Evolutionary conservation across 2,888 invertebrate species (phyloP).

Genomic region (Chirona hameri): DNA sequence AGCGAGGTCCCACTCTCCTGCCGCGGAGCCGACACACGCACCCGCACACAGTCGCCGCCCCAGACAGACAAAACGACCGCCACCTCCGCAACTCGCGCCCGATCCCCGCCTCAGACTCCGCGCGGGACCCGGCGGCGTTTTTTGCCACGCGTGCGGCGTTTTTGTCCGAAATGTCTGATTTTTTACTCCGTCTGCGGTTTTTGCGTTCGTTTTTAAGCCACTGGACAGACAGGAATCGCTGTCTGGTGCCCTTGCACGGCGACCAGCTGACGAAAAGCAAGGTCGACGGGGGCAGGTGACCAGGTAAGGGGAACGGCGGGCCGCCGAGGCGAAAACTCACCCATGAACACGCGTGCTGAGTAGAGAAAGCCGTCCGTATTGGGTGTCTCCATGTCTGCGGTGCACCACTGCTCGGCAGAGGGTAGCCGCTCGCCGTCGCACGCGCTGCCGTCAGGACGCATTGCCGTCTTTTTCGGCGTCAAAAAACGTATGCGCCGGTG

Average conservation of each 20-base stretch:
- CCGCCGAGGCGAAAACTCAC: not conserved
- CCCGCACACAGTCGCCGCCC: not conserved
- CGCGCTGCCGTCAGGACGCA: not conserved
- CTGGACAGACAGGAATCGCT: not conserved
- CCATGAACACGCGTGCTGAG: not conserved
- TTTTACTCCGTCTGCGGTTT: conserved; percentile 12
- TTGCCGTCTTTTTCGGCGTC: conserved; percentile 5
- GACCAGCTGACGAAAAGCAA: not conserved
- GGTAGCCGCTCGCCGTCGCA: not conserved
- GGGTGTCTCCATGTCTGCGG: not conserved
- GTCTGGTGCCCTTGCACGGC: not conserved
- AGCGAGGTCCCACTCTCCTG: not conserved
- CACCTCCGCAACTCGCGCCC: not conserved
- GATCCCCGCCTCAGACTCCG: not conserved
- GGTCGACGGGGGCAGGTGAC: not conserved
- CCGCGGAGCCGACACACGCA: not conserved
- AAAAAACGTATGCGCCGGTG: not conserved
- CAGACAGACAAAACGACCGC: not conserved
- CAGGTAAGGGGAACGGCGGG: not conserved
- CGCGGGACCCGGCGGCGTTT: not conserved
- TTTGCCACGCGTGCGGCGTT: not conserved
- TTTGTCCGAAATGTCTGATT: conserved; percentile 2
- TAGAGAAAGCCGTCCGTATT: conserved; percentile 4
- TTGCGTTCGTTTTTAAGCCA: not conserved
- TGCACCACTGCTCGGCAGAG: not conserved